Conservation (phyloP, 1,140 invertebrate genomes). For the Drosophila kikkawai region DNA sequence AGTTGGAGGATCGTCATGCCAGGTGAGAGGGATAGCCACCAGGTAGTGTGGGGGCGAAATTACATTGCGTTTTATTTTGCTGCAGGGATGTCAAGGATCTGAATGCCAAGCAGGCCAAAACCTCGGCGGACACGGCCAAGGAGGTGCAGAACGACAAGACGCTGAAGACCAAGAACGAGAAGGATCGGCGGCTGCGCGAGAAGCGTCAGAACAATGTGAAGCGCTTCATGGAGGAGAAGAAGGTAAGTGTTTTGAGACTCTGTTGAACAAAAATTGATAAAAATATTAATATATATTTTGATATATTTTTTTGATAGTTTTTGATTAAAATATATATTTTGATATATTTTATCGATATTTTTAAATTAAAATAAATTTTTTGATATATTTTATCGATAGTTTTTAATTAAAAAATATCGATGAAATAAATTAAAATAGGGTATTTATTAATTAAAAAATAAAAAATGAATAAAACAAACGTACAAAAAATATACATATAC, state of each 20-base stretch:
- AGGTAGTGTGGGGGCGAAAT: not conserved
- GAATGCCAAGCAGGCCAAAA: slow-evolving; percentile 97
- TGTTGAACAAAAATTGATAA: too few relatives aligned
- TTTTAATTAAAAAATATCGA: too few relatives aligned
- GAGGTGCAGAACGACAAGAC: slow-evolving; percentile 98
- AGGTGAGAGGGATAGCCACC: slow-evolving; percentile 86
- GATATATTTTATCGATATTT: too few relatives aligned
- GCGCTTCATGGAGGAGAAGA: slow-evolving; percentile 99
- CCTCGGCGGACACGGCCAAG: slow-evolving; percentile 98
- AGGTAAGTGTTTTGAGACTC: slow-evolving; percentile 85
- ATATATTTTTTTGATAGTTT: too few relatives aligned
- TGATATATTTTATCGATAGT: too few relatives aligned
- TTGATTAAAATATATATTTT: too few relatives aligned
- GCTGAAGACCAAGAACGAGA: slow-evolving; percentile 98
- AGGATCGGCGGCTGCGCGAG: slow-evolving; percentile 96
- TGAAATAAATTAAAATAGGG: too few relatives aligned
- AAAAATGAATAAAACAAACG: too few relatives aligned
- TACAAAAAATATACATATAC: too few relatives aligned
- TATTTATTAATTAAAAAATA: too few relatives aligned
- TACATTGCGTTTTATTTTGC: slow-evolving; percentile 18
- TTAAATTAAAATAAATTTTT: too few relatives aligned
- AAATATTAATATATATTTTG: too few relatives aligned
- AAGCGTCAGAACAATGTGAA: slow-evolving; percentile 99
- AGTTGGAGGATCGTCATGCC: slow-evolving; percentile 95
- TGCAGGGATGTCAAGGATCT: slow-evolving; percentile 97